Evolutionary conservation across 2,888 invertebrate genomes (phyloP).

Genomic region (Saturnia pavonia): DNA sequence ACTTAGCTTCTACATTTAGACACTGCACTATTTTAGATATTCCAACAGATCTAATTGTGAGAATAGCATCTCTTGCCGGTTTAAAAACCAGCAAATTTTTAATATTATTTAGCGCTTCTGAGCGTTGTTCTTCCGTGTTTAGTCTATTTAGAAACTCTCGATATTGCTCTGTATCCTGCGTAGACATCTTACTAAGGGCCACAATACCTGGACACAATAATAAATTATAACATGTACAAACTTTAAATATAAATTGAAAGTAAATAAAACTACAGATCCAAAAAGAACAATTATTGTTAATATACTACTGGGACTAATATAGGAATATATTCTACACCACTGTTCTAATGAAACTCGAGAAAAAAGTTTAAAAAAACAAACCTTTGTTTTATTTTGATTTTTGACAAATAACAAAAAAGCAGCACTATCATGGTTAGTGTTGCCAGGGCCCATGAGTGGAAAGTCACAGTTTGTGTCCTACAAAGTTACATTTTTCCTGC

Average conservation of each 20-base stretch:
- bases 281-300: no score
- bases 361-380: no score
- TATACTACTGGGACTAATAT: no score
- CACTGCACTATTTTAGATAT: conserved; percentile 85
- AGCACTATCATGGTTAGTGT: no score
- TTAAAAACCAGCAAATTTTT: conserved; percentile 60
- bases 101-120: conserved; percentile 60
- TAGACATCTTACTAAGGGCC: conserved; percentile 41
- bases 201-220: not conserved
- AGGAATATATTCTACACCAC: no score
- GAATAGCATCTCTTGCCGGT: conserved; percentile 51
- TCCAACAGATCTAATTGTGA: conserved; percentile 63
- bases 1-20: conserved; percentile 76
- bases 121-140: conserved; percentile 54
- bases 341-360: no score
- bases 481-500: no score
- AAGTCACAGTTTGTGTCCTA: no score
- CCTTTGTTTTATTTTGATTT: no score
- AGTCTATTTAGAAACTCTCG: conserved; percentile 53
- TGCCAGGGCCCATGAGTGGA: no score
- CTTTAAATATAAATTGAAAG: not conserved
- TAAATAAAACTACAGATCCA: no score
- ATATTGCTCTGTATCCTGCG: conserved; percentile 51
- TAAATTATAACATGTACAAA: not conserved
- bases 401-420: no score